phyloP scores from a whole-genome alignment of 2,888 invertebrate species.

The Dinocampus coccinellae region DNA sequence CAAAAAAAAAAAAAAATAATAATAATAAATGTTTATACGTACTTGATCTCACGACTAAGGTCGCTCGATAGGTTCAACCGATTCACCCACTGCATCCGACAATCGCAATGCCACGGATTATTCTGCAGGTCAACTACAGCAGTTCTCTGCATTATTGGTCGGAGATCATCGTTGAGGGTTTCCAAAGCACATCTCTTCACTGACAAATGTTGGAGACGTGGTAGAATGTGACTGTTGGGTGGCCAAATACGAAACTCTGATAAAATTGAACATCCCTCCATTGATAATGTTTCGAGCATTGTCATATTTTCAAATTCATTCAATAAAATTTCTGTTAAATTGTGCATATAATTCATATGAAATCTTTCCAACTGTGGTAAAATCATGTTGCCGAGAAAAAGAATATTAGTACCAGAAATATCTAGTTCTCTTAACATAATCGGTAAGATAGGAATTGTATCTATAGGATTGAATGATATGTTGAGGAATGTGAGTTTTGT shows the following conservation, averaged over 20 bases:
- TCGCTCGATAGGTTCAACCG: slow-evolving; percentile 68
- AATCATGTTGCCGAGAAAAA: slow-evolving; percentile 68
- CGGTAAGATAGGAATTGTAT: slow-evolving; percentile 73
- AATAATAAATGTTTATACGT: slow-evolving; percentile 44
- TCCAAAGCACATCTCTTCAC: slow-evolving; percentile 70
- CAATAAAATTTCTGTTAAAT: slow-evolving; percentile 71
- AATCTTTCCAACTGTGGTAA: slow-evolving; percentile 71
- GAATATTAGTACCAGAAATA: slow-evolving; percentile 75
- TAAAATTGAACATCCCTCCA: slow-evolving; percentile 73
- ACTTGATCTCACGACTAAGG: slow-evolving; percentile 71
- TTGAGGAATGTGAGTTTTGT: slow-evolving; percentile 55
- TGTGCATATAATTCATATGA: slow-evolving; percentile 72
- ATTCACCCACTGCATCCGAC: slow-evolving; percentile 73
- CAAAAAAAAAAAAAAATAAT: too few relatives aligned
- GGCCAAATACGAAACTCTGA: slow-evolving; percentile 70
- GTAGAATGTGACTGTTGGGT: slow-evolving; percentile 70
- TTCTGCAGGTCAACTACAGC: slow-evolving; percentile 72
- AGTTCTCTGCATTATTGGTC: slow-evolving; percentile 70
- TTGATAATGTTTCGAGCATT: slow-evolving; percentile 71
- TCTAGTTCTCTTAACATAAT: slow-evolving; percentile 74
- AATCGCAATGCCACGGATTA: slow-evolving; percentile 78
- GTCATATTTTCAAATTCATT: slow-evolving; percentile 73
- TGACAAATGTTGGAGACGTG: slow-evolving; percentile 69
- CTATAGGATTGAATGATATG: slow-evolving; percentile 71
- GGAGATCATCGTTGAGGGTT: slow-evolving; percentile 67